These are phyloP conservation scores for Brienomyrus brachyistius DNA, from an alignment of 2,113 vertebrate species.

Conservation along the genomic window DNA sequence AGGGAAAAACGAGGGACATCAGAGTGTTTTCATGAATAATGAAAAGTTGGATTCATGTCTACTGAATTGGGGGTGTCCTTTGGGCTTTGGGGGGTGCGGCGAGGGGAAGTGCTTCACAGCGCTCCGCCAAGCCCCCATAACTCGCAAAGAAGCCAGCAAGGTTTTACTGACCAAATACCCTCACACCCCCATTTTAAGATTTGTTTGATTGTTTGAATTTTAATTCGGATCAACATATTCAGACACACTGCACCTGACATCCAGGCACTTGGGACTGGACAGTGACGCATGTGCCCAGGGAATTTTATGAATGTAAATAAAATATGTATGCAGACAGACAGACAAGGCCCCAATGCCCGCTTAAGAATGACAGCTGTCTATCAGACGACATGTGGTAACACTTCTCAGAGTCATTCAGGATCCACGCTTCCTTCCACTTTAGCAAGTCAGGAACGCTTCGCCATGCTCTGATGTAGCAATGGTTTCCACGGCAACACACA, in stretches of 20 bases:
- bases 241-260: neutral
- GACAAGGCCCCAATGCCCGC: neutral
- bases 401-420: neutral
- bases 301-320: neutral
- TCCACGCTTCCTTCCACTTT: neutral
- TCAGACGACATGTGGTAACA: neutral
- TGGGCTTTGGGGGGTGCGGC: slow-evolving; percentile 23
- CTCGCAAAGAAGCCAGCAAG: neutral
- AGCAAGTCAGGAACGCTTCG: neutral
- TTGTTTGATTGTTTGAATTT: neutral
- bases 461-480: neutral
- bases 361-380: neutral
- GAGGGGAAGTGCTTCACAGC: neutral
- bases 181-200: neutral
- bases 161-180: neutral
- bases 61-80: neutral
- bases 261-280: neutral
- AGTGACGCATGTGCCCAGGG: neutral
- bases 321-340: neutral
- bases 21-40: slow-evolving; percentile 32
- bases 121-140: neutral
- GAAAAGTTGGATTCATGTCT: slow-evolving; percentile 19
- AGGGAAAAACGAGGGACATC: slow-evolving; percentile 12
- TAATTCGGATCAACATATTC: neutral
- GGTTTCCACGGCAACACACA: neutral